These are phyloP conservation scores for Hemibagrus wyckioides DNA, from an alignment of 2,113 vertebrate genomes.

Conservation along the genomic window DNA sequence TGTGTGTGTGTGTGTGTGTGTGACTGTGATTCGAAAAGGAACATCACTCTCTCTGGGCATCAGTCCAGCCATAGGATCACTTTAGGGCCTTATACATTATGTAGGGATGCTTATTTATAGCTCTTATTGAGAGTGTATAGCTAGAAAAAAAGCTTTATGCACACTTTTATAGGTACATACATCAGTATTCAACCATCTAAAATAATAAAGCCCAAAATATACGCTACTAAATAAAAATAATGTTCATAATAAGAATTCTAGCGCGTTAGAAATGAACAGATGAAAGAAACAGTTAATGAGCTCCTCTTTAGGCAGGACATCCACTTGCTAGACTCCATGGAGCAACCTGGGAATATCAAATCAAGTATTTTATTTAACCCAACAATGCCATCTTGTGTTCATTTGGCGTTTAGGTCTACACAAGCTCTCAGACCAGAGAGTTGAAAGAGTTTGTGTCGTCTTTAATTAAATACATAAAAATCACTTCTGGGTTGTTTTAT, in stretches of 20 bases:
- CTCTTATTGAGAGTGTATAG: neutral
- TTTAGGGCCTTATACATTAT: slow-evolving; percentile 38
- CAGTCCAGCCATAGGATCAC: slow-evolving; percentile 15
- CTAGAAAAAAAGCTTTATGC: neutral
- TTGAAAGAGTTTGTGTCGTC: neutral
- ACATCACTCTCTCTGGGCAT: slow-evolving; percentile 16
- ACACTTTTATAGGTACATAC: neutral
- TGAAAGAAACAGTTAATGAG: neutral
- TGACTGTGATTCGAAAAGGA: slow-evolving; percentile 40
- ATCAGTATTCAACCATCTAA: neutral
- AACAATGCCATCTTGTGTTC: slow-evolving; percentile 51
- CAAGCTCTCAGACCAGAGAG: neutral
- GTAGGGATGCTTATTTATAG: slow-evolving; percentile 23
- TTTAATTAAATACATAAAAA: neutral
- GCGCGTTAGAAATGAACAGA: neutral
- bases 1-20: slow-evolving; percentile 40
- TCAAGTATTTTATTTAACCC: neutral
- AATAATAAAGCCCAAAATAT: neutral
- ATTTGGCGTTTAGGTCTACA: neutral
- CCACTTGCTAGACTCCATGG: neutral
- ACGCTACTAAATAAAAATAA: neutral
- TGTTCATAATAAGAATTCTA: neutral
- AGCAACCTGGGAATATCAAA: neutral
- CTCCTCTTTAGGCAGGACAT: neutral
- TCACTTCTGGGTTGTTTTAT: neutral